These are phyloP conservation scores for Spongilla lacustris DNA, from an alignment of 37 sponge, comb jelly and placozoan species.

Conservation along the genomic window DNA sequence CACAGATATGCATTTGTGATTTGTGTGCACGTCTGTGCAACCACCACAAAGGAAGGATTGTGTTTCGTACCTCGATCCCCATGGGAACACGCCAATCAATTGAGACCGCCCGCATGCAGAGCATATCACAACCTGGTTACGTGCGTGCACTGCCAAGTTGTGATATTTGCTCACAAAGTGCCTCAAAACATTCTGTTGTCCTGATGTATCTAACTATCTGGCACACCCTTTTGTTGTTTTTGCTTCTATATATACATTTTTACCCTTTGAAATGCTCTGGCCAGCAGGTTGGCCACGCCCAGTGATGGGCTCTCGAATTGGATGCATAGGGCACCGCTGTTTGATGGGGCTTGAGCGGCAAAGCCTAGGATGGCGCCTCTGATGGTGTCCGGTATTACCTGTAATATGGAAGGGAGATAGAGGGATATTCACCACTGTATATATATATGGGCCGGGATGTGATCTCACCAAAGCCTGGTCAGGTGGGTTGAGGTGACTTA, in stretches of 20 bases:
- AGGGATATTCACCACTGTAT: no score
- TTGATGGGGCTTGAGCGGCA: conserved; percentile 17
- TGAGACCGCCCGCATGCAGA: no score
- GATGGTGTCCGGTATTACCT: conserved; percentile 28
- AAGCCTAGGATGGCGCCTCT: conserved; percentile 50
- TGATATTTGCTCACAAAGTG: neutral
- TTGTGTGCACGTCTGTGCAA: no score
- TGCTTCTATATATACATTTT: neutral
- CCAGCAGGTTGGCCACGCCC: conserved; percentile 8
- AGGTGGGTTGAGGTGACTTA: neutral
- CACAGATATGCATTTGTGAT: neutral
- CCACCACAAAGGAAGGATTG: no score
- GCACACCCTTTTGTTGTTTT: neutral
- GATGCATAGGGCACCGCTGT: conserved; percentile 28
- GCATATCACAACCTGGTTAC: no score
- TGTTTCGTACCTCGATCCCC: no score
- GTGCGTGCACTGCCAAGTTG: neutral
- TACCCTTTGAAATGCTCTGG: neutral
- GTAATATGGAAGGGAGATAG: neutral
- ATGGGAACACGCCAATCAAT: no score
- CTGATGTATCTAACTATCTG: neutral
- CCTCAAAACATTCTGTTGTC: neutral
- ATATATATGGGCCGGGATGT: no score
- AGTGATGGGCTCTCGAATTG: conserved; percentile 23
- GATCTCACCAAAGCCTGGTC: neutral